Conservation (phyloP, 2,797 vertebrate genomes). For the Pipistrellus pipistrellus region DNA sequence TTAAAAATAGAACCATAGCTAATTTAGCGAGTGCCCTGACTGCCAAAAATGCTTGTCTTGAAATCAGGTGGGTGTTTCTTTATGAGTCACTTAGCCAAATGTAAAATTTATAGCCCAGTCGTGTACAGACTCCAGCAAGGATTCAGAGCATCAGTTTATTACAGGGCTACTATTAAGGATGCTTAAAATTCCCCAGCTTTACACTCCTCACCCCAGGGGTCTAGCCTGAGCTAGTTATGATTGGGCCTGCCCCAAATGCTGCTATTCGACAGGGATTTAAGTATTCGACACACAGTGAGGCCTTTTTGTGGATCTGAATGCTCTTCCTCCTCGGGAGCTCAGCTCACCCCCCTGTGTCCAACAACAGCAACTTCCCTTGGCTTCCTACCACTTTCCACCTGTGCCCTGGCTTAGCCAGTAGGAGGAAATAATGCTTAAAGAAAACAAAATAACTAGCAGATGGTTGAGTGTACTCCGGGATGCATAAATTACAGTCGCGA, state of each 20-base stretch:
- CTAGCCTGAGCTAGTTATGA: conserved; percentile 80
- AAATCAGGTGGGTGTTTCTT: conserved; percentile 83
- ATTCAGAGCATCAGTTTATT: conserved; percentile 83
- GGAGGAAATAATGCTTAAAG: conserved; percentile 80
- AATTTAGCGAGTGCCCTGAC: conserved; percentile 76
- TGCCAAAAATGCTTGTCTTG: conserved; percentile 83
- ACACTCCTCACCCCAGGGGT: conserved; percentile 80
- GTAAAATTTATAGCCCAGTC: conserved; percentile 78
- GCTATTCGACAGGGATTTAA: conserved; percentile 74
- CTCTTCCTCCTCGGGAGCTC: conserved; percentile 73
- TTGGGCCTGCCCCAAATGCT: conserved; percentile 77
- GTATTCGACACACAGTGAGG: conserved; percentile 75
- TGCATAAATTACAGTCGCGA: conserved; percentile 79
- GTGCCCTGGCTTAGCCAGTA: conserved; percentile 77
- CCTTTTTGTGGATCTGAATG: conserved; percentile 57
- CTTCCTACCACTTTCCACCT: conserved; percentile 81
- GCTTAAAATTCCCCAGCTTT: conserved; percentile 82
- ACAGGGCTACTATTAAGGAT: conserved; percentile 81
- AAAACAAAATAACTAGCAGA: conserved; percentile 84
- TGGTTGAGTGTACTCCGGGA: conserved; percentile 78
- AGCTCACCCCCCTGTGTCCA: conserved; percentile 65
- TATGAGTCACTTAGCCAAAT: conserved; percentile 84
- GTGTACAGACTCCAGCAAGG: conserved; percentile 74
- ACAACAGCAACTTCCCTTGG: conserved; percentile 72
- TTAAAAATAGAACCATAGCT: conserved; percentile 85